phyloP scores from a whole-genome alignment of 2,888 invertebrate species.

The Cerceris rybyensis region DNA sequence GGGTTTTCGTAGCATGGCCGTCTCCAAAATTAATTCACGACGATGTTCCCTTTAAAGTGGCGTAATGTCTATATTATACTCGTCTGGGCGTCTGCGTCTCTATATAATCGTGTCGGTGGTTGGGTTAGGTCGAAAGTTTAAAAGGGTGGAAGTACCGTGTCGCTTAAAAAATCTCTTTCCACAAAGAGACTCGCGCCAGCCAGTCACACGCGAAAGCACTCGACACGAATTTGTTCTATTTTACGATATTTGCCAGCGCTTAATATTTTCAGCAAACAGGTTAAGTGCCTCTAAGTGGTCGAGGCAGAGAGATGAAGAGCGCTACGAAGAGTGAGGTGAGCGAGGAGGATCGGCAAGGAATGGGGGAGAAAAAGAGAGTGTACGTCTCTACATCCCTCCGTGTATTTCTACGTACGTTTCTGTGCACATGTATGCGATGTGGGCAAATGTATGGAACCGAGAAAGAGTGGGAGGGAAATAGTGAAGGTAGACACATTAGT shows the following conservation, averaged over 20 bases:
- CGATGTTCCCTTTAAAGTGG: slow-evolving; percentile 28
- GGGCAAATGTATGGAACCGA: background rate
- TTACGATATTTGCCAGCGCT: slow-evolving; percentile 73
- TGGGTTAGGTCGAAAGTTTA: slow-evolving; percentile 53
- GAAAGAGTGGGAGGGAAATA: slow-evolving; percentile 27
- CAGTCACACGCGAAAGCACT: slow-evolving; percentile 71
- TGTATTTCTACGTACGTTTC: background rate
- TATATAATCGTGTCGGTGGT: slow-evolving; percentile 47
- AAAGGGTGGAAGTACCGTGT: slow-evolving; percentile 58
- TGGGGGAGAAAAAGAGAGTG: background rate
- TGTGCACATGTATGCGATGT: background rate
- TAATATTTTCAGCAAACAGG: slow-evolving; percentile 76
- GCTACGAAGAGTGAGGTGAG: slow-evolving; percentile 27
- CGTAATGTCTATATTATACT: slow-evolving; percentile 36
- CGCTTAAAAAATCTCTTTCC: slow-evolving; percentile 56
- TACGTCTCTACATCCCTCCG: background rate
- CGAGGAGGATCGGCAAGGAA: slow-evolving; percentile 13
- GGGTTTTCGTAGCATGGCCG: background rate
- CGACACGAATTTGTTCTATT: slow-evolving; percentile 74
- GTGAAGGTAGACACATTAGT: slow-evolving; percentile 59
- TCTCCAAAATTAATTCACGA: slow-evolving; percentile 26
- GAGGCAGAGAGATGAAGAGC: slow-evolving; percentile 58
- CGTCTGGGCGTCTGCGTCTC: slow-evolving; percentile 24
- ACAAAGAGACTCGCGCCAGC: slow-evolving; percentile 66
- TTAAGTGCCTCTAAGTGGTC: slow-evolving; percentile 75